Evolutionary conservation across 2,888 invertebrate species (phyloP), one percentile per base, ranked within the genome.

Genomic region (Eupithecia inturbata): DNA sequence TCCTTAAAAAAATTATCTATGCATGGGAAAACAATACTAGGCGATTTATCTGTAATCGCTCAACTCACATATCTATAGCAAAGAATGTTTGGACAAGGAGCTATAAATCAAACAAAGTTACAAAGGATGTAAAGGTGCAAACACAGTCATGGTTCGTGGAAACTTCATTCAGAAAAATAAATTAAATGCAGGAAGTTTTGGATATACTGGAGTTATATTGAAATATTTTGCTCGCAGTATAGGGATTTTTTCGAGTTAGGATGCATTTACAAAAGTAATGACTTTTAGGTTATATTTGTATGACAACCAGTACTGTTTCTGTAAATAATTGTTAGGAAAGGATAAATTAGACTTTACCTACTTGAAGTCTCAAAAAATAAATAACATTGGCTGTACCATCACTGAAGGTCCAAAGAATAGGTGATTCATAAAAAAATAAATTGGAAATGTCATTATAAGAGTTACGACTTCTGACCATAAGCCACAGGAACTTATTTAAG

Each of bases 1-100:
- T n/a, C n/a, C n/a, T n/a, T n/a, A n/a, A n/a, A n/a, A n/a, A n/a
- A n/a, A 3, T 45, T 63, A 36, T n/a, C 33, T 33, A 33, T 31
- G 68, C 69, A 36, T 63, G 28, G 22, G 85, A 87, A 84, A 89
- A 90, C 87, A 90, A 87, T 89, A 92, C 1, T 90, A 89, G 90
- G 83, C 87, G 89, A 91, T 91, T 89, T 90, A 91, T 91, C 88
- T 90, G 90, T 92, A 92, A 92, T 90, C 90, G 89, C 85, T 89
- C 86, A 88, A 89, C 86, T 87, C 87, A 83, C 85, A 84, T 45
- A 41, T 16, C 36, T 89, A 36, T 57, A 39, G 6, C 88, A 89
- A 87, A 82, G 85, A 84, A 85, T 85, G 16, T 66, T 66, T 69
- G 70, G 83, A 80, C 83, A 80, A 78, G 83, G 79, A 72, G 76